Evolutionary conservation across 2,797 vertebrate genomes (phyloP).

Genomic region (Prionace glauca): DNA sequence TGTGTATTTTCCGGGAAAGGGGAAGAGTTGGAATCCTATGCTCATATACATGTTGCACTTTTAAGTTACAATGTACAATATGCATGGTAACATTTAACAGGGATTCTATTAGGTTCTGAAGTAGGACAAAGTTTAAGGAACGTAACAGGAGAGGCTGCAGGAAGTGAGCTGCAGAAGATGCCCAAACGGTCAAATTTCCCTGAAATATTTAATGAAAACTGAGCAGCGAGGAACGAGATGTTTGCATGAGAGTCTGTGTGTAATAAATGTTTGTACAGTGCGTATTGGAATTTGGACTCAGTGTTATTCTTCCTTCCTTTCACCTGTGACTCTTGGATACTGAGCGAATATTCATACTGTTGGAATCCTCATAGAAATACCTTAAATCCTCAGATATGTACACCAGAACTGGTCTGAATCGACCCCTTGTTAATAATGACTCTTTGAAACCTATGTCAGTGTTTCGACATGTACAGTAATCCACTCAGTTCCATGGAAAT

Average conservation of each 20-base stretch:
- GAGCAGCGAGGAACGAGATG: not conserved
- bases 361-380: not conserved
- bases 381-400: not conserved
- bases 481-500: not conserved
- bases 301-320: not conserved
- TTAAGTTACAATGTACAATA: not conserved
- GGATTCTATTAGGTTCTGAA: not conserved
- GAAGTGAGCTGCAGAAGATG: not conserved
- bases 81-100: not conserved
- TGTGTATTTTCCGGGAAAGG: not conserved
- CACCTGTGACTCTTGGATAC: not conserved
- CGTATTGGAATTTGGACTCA: not conserved
- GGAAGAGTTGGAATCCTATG: not conserved
- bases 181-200: not conserved
- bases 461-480: not conserved
- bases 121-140: constrained; percentile 11
- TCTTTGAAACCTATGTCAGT: not conserved
- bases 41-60: not conserved
- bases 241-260: not conserved
- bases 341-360: not conserved
- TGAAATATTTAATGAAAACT: not conserved
- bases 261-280: not conserved
- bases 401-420: not conserved
- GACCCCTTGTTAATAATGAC: not conserved
- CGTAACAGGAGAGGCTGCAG: constrained; percentile 18